Evolutionary conservation across 2,888 invertebrate species (phyloP).

Genomic region (Deladenus siricidicola): DNA sequence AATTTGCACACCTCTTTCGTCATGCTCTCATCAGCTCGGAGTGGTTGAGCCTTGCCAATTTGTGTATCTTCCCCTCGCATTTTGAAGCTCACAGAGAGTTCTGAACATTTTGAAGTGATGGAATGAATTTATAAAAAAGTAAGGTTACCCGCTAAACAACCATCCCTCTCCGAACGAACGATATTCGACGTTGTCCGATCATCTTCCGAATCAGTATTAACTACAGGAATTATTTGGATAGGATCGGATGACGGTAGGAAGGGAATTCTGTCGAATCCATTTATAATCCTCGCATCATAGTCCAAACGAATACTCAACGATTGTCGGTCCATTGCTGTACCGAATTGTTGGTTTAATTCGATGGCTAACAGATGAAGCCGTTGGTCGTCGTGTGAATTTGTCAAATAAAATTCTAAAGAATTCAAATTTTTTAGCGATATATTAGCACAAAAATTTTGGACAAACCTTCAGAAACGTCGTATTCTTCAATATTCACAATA

Average conservation of each 20-base stretch:
- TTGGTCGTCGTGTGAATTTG: conserved; percentile 20
- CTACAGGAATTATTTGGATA: conserved; percentile 4
- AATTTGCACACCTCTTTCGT: not conserved
- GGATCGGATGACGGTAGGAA: not conserved
- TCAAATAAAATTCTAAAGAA: conserved; percentile 2
- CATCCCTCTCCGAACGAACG: not conserved
- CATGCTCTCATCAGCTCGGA: too few relatives aligned
- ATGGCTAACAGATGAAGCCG: conserved; percentile 29
- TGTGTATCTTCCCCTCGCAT: too few relatives aligned
- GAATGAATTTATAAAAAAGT: not conserved
- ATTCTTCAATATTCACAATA: conserved; percentile 9
- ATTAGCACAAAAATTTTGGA: not conserved
- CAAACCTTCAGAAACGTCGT: conserved; percentile 3
- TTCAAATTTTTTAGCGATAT: not conserved
- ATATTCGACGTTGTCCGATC: not conserved
- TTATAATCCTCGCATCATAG: not conserved
- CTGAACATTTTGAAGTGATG: too few relatives aligned
- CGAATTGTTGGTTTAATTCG: conserved; percentile 17
- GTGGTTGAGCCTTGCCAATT: too few relatives aligned
- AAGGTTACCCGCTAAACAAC: conserved; percentile 14
- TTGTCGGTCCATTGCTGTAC: conserved; percentile 9
- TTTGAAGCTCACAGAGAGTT: too few relatives aligned
- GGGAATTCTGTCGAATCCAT: conserved; percentile 10
- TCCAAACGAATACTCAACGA: conserved; percentile 12
- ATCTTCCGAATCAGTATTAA: not conserved